Evolutionary conservation across 2,797 vertebrate species (phyloP).

Genomic region (Synaphobranchus kaupii): DNA sequence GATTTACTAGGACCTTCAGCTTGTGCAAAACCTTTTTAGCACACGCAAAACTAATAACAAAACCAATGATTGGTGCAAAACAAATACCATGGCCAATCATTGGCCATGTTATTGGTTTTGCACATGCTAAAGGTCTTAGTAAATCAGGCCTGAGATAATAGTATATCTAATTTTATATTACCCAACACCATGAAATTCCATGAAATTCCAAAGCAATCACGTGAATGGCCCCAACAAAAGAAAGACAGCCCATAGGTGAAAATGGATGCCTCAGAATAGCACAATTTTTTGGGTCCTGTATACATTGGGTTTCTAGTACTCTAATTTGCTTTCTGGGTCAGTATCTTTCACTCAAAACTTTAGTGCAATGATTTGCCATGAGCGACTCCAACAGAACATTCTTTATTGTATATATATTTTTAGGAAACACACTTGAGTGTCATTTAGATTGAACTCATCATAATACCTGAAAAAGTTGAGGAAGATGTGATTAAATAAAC

Average conservation of each 20-base stretch:
- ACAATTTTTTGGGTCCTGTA: constrained; percentile 33
- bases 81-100: no score
- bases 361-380: constrained; percentile 37
- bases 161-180: constrained; percentile 14
- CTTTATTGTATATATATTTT: constrained; percentile 28
- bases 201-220: constrained; percentile 23
- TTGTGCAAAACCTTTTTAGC: no score
- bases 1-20: no score
- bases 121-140: no score
- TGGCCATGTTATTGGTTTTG: no score
- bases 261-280: constrained; percentile 43
- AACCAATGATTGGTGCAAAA: no score
- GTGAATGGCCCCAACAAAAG: constrained; percentile 8
- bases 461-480: not conserved
- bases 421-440: constrained; percentile 28
- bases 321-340: constrained; percentile 36
- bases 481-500: not conserved
- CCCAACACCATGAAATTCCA: not conserved
- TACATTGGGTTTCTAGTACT: constrained; percentile 22
- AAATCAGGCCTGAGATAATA: no score
- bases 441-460: not conserved
- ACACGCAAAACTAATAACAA: no score
- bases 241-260: constrained; percentile 35
- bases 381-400: constrained; percentile 38
- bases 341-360: constrained; percentile 36